These are phyloP conservation scores for Pygoscelis adeliae DNA, from an alignment of 2,113 vertebrate species.

Conservation along the genomic window DNA sequence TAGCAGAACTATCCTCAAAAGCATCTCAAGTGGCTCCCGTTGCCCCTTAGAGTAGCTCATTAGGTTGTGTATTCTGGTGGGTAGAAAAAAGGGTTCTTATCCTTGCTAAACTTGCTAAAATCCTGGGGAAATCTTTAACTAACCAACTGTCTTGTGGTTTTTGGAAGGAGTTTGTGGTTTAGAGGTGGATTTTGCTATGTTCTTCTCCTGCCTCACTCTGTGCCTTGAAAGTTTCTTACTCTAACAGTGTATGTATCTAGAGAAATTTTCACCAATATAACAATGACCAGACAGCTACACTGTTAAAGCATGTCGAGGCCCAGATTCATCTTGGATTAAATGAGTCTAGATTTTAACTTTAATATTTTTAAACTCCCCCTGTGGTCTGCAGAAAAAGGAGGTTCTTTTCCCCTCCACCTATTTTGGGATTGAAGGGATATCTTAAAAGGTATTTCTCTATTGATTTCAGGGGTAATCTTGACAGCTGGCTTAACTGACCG, in stretches of 20 bases:
- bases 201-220: background rate
- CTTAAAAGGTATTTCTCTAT: background rate
- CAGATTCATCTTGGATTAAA: background rate
- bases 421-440: background rate
- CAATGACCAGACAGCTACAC: background rate
- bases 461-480: background rate
- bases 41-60: background rate
- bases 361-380: background rate
- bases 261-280: background rate
- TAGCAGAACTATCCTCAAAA: background rate
- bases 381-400: background rate
- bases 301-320: background rate
- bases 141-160: background rate
- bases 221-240: background rate
- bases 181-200: background rate
- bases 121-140: background rate
- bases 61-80: background rate
- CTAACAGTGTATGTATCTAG: fast-evolving
- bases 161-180: background rate
- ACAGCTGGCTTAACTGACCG: background rate
- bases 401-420: background rate
- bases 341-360: background rate
- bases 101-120: background rate
- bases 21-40: background rate
- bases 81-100: background rate